These are phyloP conservation scores for Aporophyla lueneburgensis DNA, from an alignment of 2,888 invertebrate genomes.

Conservation along the genomic window DNA sequence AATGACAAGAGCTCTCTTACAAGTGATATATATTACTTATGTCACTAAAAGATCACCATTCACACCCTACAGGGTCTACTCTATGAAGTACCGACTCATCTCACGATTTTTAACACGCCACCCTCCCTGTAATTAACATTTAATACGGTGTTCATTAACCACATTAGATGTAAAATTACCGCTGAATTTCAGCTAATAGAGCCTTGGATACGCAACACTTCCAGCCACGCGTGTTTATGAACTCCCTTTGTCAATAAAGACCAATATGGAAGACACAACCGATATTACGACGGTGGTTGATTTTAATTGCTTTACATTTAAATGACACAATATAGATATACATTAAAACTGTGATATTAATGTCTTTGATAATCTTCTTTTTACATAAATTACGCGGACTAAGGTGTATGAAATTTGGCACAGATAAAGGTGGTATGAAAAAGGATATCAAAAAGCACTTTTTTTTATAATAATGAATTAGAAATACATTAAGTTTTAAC, in stretches of 20 bases:
- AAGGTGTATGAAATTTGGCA: no score
- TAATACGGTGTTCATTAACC: conserved; percentile 54
- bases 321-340: background rate
- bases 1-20: background rate
- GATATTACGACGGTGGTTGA: background rate
- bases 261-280: background rate
- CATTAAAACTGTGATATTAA: background rate
- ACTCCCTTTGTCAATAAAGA: conserved; percentile 25
- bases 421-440: no score
- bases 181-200: conserved; percentile 32
- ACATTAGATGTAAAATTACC: conserved; percentile 50
- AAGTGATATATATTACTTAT: background rate
- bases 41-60: conserved; percentile 7
- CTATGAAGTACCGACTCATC: conserved; percentile 1
- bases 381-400: no score
- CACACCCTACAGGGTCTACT: background rate
- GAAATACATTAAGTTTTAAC: no score
- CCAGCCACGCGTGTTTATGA: conserved; percentile 14
- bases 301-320: background rate
- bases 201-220: conserved; percentile 31
- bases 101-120: conserved; percentile 14
- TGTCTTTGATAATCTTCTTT: no score
- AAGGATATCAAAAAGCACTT: no score
- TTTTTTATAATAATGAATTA: no score
- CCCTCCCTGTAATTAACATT: conserved; percentile 39